A percentile compares a stretch with the other conserved stretches of the same genome.
Conservation (phyloP, 1,140 invertebrate species). For the Onthophagus taurus region DNA sequence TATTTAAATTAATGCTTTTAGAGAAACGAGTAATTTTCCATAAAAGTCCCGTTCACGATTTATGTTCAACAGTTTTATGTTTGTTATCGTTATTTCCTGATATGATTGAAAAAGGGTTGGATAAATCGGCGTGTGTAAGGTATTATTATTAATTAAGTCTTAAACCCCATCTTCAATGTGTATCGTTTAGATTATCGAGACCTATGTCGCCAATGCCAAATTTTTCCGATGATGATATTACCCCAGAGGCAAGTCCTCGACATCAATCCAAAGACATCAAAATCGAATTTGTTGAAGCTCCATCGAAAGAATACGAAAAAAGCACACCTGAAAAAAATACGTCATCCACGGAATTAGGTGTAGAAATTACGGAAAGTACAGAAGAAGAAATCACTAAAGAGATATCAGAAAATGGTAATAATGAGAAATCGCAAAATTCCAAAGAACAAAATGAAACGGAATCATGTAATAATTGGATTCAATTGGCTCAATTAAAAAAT, state of each 20-base stretch:
- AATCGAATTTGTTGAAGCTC: neutral
- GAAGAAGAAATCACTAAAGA: neutral
- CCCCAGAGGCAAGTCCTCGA: slow-evolving; percentile 30
- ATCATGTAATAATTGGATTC: slow-evolving; percentile 16
- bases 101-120: slow-evolving; percentile 79
- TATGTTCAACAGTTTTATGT: slow-evolving; percentile 80
- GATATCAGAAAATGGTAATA: slow-evolving; percentile 35
- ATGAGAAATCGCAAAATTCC: slow-evolving; percentile 49
- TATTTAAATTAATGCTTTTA: slow-evolving; percentile 89
- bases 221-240: slow-evolving; percentile 43
- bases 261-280: slow-evolving; percentile 7
- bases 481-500: slow-evolving; percentile 47
- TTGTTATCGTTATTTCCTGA: slow-evolving; percentile 85
- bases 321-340: neutral
- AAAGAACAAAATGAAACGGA: too few species aligned
- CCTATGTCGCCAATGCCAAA: slow-evolving; percentile 71
- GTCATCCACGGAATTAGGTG: slow-evolving; percentile 28
- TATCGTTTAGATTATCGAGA: slow-evolving; percentile 53
- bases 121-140: slow-evolving; percentile 72
- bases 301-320: neutral
- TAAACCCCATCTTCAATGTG: slow-evolving; percentile 1
- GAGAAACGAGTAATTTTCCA: slow-evolving; percentile 88
- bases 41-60: slow-evolving; percentile 81
- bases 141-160: slow-evolving; percentile 35
- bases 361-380: slow-evolving; percentile 36